Evolutionary conservation across 2,113 vertebrate genomes (phyloP).

Genomic region (Azemiops feae): DNA sequence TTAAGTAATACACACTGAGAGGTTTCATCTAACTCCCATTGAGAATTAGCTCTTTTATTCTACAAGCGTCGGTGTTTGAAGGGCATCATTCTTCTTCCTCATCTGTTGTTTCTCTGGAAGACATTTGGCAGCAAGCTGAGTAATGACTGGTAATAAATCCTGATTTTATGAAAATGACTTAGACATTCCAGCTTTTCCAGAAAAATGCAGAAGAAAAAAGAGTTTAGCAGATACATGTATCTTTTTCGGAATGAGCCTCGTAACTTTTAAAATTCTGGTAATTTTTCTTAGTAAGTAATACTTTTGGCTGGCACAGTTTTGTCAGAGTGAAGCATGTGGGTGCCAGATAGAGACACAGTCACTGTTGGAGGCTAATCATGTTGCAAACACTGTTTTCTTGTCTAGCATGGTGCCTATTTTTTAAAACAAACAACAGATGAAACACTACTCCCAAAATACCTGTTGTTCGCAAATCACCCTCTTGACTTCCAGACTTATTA

Average conservation of each 20-base stretch:
- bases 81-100: not conserved
- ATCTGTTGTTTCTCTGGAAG: not conserved
- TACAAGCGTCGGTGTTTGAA: not conserved
- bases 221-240: not conserved
- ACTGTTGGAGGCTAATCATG: conserved; percentile 3
- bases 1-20: not conserved
- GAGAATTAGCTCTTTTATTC: conserved; percentile 8
- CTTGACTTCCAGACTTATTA: not conserved
- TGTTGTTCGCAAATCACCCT: not conserved
- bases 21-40: conserved; percentile 1
- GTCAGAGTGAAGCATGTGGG: not conserved
- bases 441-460: not conserved
- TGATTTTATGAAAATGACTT: conserved; percentile 19
- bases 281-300: conserved; percentile 20
- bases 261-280: conserved; percentile 9
- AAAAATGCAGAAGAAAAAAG: not conserved
- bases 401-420: not conserved
- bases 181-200: not conserved
- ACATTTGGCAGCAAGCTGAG: not conserved
- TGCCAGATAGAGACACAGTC: not conserved
- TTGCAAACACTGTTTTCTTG: conserved; percentile 29
- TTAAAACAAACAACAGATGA: not conserved
- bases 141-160: not conserved
- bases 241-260: not conserved
- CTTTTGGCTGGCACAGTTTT: not conserved